Conservation (phyloP, 2,113 vertebrate genomes). For the Sylvia atricapilla region DNA sequence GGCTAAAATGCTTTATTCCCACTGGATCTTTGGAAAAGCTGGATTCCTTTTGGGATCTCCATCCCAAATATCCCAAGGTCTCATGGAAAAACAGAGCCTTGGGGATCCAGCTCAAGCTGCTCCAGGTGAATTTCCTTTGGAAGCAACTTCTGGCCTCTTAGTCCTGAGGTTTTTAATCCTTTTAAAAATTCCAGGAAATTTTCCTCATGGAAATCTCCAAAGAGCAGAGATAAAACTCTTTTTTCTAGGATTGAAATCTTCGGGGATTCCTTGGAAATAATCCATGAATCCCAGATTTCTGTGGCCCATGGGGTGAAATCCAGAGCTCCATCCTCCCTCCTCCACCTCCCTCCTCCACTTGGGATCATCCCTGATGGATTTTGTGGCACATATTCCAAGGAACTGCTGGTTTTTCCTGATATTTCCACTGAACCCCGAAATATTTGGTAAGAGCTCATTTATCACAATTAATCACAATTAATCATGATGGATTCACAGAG, state of each 20-base stretch:
- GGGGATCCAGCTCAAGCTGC: neutral
- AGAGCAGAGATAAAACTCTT: neutral
- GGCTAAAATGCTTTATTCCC: neutral
- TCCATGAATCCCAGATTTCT: too few relatives aligned
- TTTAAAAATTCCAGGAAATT: too few relatives aligned
- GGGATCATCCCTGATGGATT: neutral
- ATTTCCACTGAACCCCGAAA: too few relatives aligned
- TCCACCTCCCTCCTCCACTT: neutral
- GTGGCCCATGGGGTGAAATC: neutral
- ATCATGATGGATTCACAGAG: too few relatives aligned
- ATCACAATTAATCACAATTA: too few relatives aligned
- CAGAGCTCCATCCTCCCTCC: neutral
- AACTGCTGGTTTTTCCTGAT: neutral
- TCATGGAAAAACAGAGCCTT: neutral
- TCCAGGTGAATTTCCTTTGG: neutral
- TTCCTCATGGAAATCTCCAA: too few relatives aligned
- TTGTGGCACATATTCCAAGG: neutral
- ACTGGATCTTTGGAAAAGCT: neutral
- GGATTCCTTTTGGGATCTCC: neutral
- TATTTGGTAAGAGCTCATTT: too few relatives aligned
- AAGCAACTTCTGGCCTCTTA: rapidly evolving
- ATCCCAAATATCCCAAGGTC: neutral
- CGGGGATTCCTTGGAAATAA: neutral
- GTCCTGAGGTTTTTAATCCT: neutral
- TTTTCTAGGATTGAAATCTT: too few relatives aligned